These are phyloP conservation scores for Cyprinella venusta DNA, from an alignment of 2,797 vertebrate species.

Conservation along the genomic window DNA sequence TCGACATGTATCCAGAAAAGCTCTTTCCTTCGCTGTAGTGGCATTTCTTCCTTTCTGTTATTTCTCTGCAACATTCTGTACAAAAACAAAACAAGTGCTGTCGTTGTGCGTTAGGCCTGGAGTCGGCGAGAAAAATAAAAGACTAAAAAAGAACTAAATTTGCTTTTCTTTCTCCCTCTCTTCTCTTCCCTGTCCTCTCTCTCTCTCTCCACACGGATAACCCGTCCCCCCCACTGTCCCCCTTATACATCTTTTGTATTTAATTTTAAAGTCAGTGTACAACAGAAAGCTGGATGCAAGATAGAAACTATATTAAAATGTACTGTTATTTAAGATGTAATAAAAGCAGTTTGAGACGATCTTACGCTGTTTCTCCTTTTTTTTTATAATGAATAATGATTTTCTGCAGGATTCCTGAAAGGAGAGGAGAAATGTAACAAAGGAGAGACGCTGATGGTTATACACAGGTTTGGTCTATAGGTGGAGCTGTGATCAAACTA, in stretches of 20 bases:
- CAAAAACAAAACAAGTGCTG: slow-evolving; percentile 88
- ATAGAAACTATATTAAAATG: slow-evolving; percentile 99
- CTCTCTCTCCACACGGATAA: slow-evolving; percentile 83
- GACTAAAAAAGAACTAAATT: slow-evolving; percentile 77
- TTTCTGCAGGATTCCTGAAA: neutral
- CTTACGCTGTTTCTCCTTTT: neutral
- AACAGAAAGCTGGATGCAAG: slow-evolving; percentile 99
- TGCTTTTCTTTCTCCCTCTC: slow-evolving; percentile 77
- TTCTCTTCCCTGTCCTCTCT: slow-evolving; percentile 78
- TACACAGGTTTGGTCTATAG: neutral
- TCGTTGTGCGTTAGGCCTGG: slow-evolving; percentile 95
- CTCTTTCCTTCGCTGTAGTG: slow-evolving; percentile 89
- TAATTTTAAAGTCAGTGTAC: slow-evolving; percentile 99
- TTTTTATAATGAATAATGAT: neutral
- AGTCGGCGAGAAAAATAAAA: slow-evolving; percentile 84
- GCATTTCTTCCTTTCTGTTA: slow-evolving; percentile 84
- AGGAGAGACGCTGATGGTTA: neutral
- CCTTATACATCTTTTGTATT: slow-evolving; percentile 98
- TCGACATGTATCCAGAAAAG: slow-evolving; percentile 82
- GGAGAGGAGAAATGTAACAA: no score
- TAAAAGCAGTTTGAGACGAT: slow-evolving; percentile 99
- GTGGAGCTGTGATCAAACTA: neutral
- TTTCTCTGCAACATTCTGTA: slow-evolving; percentile 91
- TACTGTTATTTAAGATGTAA: slow-evolving; percentile 99
- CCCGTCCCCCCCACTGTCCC: slow-evolving; percentile 81